Base-by-base conservation (phyloP, 1,140 invertebrate species). In the Arctopsyche grandis region DNA sequence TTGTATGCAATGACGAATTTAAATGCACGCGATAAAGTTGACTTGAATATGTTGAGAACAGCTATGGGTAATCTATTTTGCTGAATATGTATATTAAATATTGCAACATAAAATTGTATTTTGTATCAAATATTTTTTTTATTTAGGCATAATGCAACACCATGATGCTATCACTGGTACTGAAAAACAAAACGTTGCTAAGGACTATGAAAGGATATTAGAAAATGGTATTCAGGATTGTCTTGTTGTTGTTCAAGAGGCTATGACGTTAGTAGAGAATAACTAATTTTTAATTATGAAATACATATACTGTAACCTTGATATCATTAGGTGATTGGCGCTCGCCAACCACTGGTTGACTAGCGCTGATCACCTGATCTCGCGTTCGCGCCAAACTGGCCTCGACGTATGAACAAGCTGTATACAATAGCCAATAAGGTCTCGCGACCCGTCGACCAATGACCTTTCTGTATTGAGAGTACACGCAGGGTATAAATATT, bases 191-290 rank as follows among this genome's bases (percentile, higher is more conserved):
- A 89, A 91, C 75, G 93, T 95, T 0, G 89, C 91, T 0, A 86
- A 91, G 79, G 94, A 97, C 85, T 97, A 96, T 85, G 88, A 90
- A 0, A 87, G 90, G 80, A 88, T 91, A 56, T 83, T 95, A 5
- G 85, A 88, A 10, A 87, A 90, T 81, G 93, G 92, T 0, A 87
- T 93, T 0, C 85, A 88, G 4, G 85, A 86, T 60, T 92, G 91
- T 81, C 85, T 90, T 78, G 87, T 89, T 76, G 88, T 88, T 80
- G 81, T 88, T 0, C 84, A 86, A 0, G 83, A 83, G 70, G 84
- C 86, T 73, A 80, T 89, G 19, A 88, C 86, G 88, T 89, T 85
- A 81, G 12, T 81, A 38, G 46, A 21, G 63, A 52, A 52, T 5
- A 16, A 19, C 9, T 43, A 5, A 5, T 1, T 38, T 22, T 69